phyloP scores from a whole-genome alignment of 35 echinoderm and acorn worm species.

The Patiria miniata region DNA sequence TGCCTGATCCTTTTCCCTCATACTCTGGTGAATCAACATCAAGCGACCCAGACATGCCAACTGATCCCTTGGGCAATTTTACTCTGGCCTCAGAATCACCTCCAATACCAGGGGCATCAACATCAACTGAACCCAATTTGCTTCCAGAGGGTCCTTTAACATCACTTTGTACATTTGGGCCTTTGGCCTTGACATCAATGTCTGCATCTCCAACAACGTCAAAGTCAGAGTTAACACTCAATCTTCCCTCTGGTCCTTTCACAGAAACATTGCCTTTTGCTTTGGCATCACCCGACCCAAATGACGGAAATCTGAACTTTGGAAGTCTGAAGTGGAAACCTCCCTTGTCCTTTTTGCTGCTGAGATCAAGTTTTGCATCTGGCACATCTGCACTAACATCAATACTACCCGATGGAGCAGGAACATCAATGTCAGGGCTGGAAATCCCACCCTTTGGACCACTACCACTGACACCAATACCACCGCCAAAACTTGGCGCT shows the following conservation, averaged over 20 bases:
- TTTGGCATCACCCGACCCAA: conserved; percentile 13
- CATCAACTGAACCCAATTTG: background rate
- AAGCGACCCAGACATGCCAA: conserved; percentile 18
- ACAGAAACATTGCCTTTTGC: conserved; percentile 41
- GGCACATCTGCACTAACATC: background rate
- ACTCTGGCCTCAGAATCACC: conserved; percentile 25
- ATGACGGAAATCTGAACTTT: conserved; percentile 38
- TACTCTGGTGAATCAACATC: conserved; percentile 62
- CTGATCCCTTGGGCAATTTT: conserved; percentile 13
- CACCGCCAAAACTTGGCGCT: too few species aligned
- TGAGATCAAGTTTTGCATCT: conserved; percentile 22
- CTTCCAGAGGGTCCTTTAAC: conserved; percentile 33
- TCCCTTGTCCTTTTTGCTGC: conserved; percentile 36
- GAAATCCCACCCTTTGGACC: too few species aligned
- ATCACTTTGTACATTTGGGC: conserved; percentile 28
- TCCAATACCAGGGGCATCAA: conserved; percentile 1
- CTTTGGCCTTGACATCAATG: conserved; percentile 8
- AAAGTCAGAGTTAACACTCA: background rate
- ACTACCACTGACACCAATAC: conserved; percentile 6
- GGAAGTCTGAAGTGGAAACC: conserved; percentile 41
- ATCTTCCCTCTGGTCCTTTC: conserved; percentile 30
- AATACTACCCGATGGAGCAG: background rate
- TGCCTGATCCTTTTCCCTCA: conserved; percentile 21
- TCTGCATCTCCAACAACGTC: conserved; percentile 39
- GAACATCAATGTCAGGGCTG: background rate